These are phyloP conservation scores for Watsonalla binaria DNA, from an alignment of 2,888 invertebrate genomes.

Conservation along the genomic window DNA sequence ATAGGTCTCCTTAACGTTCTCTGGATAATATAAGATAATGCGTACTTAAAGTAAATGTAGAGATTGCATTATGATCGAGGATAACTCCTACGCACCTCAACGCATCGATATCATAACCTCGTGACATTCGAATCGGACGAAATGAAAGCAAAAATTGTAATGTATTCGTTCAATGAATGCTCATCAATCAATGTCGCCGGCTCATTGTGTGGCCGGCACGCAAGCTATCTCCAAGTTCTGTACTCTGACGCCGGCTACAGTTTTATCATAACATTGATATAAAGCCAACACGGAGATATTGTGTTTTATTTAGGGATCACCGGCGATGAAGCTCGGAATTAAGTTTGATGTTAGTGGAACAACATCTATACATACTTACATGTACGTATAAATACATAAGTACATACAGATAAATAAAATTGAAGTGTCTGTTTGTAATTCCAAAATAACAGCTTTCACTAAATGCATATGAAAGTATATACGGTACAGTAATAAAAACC, in stretches of 20 bases:
- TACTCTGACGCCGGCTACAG: slow-evolving; percentile 46
- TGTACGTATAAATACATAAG: too few species aligned
- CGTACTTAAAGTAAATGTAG: not conserved
- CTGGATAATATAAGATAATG: too few species aligned
- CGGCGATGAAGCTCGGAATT: slow-evolving; percentile 5
- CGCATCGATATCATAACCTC: slow-evolving; percentile 75
- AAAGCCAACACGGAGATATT: slow-evolving; percentile 32
- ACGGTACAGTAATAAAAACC: too few species aligned
- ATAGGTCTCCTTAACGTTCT: too few species aligned
- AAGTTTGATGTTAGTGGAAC: not conserved
- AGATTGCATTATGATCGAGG: slow-evolving; percentile 1
- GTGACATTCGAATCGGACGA: slow-evolving; percentile 74
- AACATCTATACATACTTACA: too few species aligned
- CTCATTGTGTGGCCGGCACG: slow-evolving; percentile 77
- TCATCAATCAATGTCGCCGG: slow-evolving; percentile 74
- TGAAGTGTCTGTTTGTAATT: too few species aligned
- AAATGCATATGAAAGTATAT: too few species aligned
- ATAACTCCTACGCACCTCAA: slow-evolving; percentile 28
- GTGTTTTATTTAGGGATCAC: slow-evolving; percentile 18
- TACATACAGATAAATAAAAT: too few species aligned
- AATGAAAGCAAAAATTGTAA: slow-evolving; percentile 78
- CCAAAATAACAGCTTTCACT: too few species aligned
- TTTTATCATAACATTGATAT: slow-evolving; percentile 58
- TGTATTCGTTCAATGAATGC: slow-evolving; percentile 74
- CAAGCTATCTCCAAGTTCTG: slow-evolving; percentile 47